phyloP scores from a whole-genome alignment of 2,113 vertebrate species.

The Pycnonotus jocosus region DNA sequence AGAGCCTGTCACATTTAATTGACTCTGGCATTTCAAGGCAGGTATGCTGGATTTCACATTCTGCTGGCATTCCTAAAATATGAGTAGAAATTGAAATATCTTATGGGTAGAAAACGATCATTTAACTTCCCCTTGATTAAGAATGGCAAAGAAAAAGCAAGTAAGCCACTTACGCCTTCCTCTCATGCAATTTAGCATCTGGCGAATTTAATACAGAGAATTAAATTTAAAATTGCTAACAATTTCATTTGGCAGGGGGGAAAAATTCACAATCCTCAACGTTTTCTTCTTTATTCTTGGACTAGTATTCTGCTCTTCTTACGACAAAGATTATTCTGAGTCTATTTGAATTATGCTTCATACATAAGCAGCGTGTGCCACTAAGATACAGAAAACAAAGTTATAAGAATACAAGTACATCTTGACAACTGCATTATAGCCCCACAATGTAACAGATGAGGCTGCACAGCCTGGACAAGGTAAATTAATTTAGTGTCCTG shows the following conservation, averaged over 20 bases:
- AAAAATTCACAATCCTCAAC: not conserved
- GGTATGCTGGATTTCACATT: slow-evolving; percentile 75
- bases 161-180: not conserved
- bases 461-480: slow-evolving; percentile 55
- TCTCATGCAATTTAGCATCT: not conserved
- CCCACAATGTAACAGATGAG: slow-evolving; percentile 68
- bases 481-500: slow-evolving; percentile 74
- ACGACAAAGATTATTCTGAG: slow-evolving; percentile 1
- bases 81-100: not conserved
- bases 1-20: slow-evolving; percentile 71
- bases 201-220: not conserved
- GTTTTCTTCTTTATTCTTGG: not conserved
- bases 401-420: slow-evolving; percentile 58
- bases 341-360: slow-evolving; percentile 41
- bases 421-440: slow-evolving; percentile 69
- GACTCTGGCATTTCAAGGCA: slow-evolving; percentile 77
- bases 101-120: not conserved
- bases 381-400: slow-evolving; percentile 57
- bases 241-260: not conserved
- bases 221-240: not conserved
- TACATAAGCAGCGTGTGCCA: not conserved
- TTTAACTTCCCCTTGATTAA: slow-evolving; percentile 5
- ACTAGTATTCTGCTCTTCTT: not conserved
- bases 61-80: slow-evolving; percentile 78
- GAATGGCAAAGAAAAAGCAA: not conserved